Evolutionary conservation across 2,113 vertebrate genomes (phyloP).

Genomic region (Lagopus leucura): DNA sequence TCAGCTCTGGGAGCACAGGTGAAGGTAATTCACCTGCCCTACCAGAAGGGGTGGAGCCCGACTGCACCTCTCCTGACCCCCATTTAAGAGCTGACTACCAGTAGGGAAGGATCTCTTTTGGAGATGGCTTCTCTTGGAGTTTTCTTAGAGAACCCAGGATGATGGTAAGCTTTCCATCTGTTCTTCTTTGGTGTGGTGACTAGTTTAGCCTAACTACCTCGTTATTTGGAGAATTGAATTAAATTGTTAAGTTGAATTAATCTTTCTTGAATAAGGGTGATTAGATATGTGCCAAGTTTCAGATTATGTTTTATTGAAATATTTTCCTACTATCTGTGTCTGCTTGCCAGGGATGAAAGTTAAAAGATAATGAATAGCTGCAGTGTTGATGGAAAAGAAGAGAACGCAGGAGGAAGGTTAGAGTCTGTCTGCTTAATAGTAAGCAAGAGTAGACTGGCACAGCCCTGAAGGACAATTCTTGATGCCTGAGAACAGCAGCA

Average conservation of each 20-base stretch:
- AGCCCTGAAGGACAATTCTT: not conserved
- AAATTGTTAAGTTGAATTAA: not conserved
- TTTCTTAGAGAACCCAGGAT: too few relatives aligned
- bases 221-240: not conserved
- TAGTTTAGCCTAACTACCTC: not conserved
- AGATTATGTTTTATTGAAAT: not conserved
- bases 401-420: not conserved
- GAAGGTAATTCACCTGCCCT: too few relatives aligned
- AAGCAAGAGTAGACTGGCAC: not conserved
- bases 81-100: too few relatives aligned
- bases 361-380: not conserved
- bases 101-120: too few relatives aligned
- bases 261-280: not conserved
- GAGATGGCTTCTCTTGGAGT: too few relatives aligned
- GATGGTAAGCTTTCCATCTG: too few relatives aligned
- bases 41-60: too few relatives aligned
- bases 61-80: too few relatives aligned
- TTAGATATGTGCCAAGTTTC: not conserved
- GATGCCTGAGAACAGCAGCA: not conserved
- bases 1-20: too few relatives aligned
- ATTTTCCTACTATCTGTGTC: not conserved
- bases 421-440: not conserved
- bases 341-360: not conserved
- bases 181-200: too few relatives aligned
- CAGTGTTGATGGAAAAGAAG: not conserved